Conservation (phyloP, 2,797 vertebrate species). For the Tamandua tetradactyla region DNA sequence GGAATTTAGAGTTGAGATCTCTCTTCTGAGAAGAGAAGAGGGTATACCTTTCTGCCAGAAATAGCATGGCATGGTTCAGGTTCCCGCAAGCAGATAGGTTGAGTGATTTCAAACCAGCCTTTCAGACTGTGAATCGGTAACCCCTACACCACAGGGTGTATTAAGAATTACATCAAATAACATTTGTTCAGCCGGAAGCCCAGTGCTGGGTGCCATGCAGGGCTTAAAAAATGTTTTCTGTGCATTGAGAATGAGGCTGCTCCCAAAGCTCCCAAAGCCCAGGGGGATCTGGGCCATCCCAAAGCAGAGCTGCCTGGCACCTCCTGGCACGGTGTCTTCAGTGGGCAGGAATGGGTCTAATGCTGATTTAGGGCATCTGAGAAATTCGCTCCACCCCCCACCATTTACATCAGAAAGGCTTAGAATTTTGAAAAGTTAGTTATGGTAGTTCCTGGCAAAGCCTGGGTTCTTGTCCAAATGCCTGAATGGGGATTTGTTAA, state of each 20-base stretch:
- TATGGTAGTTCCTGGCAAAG: not conserved
- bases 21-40: not conserved
- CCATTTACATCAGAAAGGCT: too few species aligned
- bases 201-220: not conserved
- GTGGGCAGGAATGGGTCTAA: not conserved
- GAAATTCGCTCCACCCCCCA: too few species aligned
- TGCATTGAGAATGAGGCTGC: not conserved
- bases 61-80: not conserved
- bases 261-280: not conserved
- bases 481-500: not conserved
- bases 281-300: too few species aligned
- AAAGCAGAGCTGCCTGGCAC: not conserved
- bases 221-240: not conserved
- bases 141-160: not conserved
- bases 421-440: not conserved
- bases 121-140: not conserved
- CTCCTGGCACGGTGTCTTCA: not conserved
- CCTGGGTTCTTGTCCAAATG: not conserved
- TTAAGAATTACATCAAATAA: not conserved
- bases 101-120: not conserved
- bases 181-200: not conserved
- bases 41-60: not conserved
- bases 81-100: not conserved
- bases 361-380: not conserved
- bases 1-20: not conserved